These are phyloP conservation scores for Protula sp. DNA, from an alignment of 2,888 invertebrate species.

Conservation along the genomic window DNA sequence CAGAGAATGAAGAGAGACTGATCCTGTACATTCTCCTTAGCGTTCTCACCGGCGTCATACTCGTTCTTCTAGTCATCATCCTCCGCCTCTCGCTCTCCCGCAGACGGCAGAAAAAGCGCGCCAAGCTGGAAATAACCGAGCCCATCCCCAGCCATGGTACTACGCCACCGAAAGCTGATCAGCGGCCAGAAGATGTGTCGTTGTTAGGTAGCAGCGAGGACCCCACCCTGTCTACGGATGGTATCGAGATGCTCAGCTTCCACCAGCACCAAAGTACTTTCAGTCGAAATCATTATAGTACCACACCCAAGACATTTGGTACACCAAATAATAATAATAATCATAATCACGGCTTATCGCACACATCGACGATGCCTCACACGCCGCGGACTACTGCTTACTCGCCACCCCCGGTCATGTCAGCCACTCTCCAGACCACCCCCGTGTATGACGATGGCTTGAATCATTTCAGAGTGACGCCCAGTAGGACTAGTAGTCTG, in stretches of 20 bases:
- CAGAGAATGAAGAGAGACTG: slow-evolving; percentile 7
- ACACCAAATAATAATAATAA: not conserved
- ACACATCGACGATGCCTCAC: no score
- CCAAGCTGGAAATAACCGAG: slow-evolving; percentile 5
- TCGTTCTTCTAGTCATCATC: slow-evolving; percentile 4
- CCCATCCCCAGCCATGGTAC: not conserved
- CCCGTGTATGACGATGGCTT: no score
- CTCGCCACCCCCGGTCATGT: no score
- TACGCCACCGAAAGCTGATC: not conserved
- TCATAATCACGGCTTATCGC: no score
- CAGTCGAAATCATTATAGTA: not conserved
- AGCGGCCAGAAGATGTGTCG: not conserved
- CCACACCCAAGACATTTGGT: not conserved
- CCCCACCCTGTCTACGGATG: not conserved
- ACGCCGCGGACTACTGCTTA: no score
- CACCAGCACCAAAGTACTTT: not conserved
- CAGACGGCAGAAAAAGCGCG: not conserved
- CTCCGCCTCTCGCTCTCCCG: not conserved
- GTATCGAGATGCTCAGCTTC: slow-evolving; percentile 6
- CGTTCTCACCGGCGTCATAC: slow-evolving; percentile 1
- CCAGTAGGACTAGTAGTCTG: no score
- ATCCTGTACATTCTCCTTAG: slow-evolving; percentile 4
- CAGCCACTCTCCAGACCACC: no score
- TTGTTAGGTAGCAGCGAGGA: not conserved
- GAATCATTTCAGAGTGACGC: no score